Base-by-base conservation (phyloP, 2,113 vertebrate genomes). In the Pluvialis apricaria region DNA sequence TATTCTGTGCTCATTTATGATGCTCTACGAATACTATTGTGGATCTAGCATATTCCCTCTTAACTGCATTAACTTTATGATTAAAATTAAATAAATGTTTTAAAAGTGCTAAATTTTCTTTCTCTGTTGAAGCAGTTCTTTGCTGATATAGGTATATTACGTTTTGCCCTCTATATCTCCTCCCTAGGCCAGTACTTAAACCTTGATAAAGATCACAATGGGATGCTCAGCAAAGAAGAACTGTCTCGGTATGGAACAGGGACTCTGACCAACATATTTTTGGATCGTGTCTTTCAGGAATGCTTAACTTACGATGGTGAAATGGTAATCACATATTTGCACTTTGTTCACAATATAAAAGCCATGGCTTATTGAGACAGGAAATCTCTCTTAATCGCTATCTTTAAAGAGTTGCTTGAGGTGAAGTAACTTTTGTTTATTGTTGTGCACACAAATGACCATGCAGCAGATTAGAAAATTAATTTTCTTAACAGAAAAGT, bases 171-270 rank as follows among this genome's bases (percentile, higher is more conserved):
- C 16, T 82, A 4, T 94, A 4, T 88, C 77, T 81, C 21, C 72
- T 87, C 42, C 47, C 36, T 96, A 99, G 99, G 99, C 80, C 99
- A 99, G 94, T 99, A 99, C 91, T 98, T 99, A 88, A 99, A 99
- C 97, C 98, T 99, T 54, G 99, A 99, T 93, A 99, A 99, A 79
- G 99, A 99, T 95, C 99, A 99, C 97, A 99, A 99, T 45, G 99
- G 99, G 71, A 99, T 99, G 99, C 98, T 99, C 94, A 99, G 99
- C 98, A 99, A 99, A 96, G 99, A 99, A 96, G 99, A 99, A 60
- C 98, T 99, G 42, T 99, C 99, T 34, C 99, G 99, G 2, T 99
- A 99, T 14, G 99, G 99, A 96, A 99, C 99, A 51, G 99, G 99
- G 21, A 99, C 99, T 11, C 98, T 99, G 84, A 99, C 99, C 82